phyloP scores from a whole-genome alignment of 35 echinoderm and acorn worm species.

The Nesometra sesokonis region DNA sequence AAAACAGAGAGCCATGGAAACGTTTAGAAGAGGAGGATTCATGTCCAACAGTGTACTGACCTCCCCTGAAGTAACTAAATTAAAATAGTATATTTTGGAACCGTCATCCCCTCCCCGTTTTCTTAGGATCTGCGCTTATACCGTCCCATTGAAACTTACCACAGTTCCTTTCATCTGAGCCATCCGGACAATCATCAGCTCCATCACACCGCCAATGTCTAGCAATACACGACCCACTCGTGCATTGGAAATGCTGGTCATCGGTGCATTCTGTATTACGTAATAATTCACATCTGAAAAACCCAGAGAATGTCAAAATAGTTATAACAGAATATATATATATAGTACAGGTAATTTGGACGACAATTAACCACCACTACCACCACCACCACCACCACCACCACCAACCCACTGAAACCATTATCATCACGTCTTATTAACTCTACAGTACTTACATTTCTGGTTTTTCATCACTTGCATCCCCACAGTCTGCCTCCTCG shows the following conservation, averaged over 20 bases:
- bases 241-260: background rate
- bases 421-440: background rate
- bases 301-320: no score
- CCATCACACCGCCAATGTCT: background rate
- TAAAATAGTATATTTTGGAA: no score
- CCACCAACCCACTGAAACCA: background rate
- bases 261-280: background rate
- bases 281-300: background rate
- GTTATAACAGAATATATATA: no score
- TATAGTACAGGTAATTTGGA: background rate
- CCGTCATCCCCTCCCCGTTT: no score
- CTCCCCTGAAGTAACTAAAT: no score
- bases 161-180: background rate
- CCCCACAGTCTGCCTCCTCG: background rate
- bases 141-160: background rate
- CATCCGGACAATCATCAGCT: background rate
- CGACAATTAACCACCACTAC: no score
- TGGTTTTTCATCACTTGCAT: background rate
- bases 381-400: no score
- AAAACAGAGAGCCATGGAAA: no score
- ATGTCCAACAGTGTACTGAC: no score
- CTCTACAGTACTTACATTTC: background rate
- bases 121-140: no score
- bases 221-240: background rate
- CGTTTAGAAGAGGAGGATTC: no score